Evolutionary conservation across 2,113 vertebrate genomes (phyloP), one percentile per base, ranked within the genome.

Genomic region (Eonycteris spelaea): DNA sequence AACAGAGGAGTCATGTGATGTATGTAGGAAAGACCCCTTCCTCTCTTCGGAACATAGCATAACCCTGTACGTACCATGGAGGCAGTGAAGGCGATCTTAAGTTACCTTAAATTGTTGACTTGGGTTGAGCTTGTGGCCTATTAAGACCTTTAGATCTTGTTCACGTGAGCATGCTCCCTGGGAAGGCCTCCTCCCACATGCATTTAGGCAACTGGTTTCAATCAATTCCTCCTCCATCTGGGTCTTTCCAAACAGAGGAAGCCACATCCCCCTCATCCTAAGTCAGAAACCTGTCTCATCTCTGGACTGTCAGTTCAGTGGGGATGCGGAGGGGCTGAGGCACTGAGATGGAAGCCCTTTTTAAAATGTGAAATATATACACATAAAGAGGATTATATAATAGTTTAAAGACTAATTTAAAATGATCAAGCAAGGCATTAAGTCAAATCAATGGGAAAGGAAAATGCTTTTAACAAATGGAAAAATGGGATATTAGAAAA

Each of bases 261-360:
- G 57, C 16, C 15, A 45, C 12, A 1, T 4, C 4, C 1, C 24
- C 2, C 16, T 59, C 1, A 0, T 51, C 28, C 0, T 6, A 1
- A 28, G 65, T 51, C 35, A 12, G 51, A 24, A 45, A 16, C 30
- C 35, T 24, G 15, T 35, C 30, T 70, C 14, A 40, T 7, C 0
- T 1, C 10, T 8, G 26, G n/a, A 11, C 74, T 28, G 24, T 65
- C 55, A 30, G 21, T 38, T 79, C 26, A 7, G 1, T 4, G 2
- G 10, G 19, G 4, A 0, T 7, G 1, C 13, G 6, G 3, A 19
- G 14, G 48, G 7, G 18, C 22, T 28, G 38, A 40, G 45, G 63
- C 65, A 2, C 74, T 26, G 59, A 26, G 74, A 15, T 7, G 40
- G 45, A 8, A 12, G 5, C 7, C 12, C 18, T n/a, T 35, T 48